phyloP scores from a whole-genome alignment of 2,113 vertebrate species.

The Apus apus region DNA sequence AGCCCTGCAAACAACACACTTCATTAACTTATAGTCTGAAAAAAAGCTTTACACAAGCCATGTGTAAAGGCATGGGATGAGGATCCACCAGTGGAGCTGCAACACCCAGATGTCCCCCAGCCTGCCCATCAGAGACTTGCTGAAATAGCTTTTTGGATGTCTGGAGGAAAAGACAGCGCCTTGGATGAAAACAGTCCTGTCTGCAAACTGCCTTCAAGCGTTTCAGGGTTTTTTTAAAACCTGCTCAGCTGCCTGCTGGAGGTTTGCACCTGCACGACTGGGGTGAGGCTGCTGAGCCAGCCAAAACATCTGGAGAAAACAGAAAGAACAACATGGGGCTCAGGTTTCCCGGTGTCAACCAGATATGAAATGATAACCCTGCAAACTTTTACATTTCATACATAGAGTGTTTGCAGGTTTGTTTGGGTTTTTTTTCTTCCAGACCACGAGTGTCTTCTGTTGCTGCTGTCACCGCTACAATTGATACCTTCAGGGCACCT shows the following conservation, averaged over 20 bases:
- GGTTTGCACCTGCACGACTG: not conserved
- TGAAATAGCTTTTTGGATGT: not conserved
- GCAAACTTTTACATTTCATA: not conserved
- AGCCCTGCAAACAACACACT: not conserved
- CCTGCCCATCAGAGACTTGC: not conserved
- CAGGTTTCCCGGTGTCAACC: not conserved
- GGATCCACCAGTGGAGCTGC: not conserved
- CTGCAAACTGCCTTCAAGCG: not conserved
- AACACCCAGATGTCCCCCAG: not conserved
- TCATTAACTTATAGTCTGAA: not conserved
- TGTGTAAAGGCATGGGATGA: rapidly evolving
- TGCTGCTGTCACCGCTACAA: not conserved
- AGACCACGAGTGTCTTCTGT: not conserved
- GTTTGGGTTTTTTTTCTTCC: not conserved
- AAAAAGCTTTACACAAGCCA: not conserved
- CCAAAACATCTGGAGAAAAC: not conserved
- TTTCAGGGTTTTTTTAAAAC: not conserved
- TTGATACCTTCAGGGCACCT: not conserved
- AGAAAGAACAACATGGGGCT: not conserved
- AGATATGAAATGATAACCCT: not conserved
- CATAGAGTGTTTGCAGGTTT: not conserved
- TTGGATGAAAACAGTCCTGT: not conserved
- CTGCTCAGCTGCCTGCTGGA: not conserved
- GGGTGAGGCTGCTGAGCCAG: not conserved
- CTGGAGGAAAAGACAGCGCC: not conserved